Conservation (phyloP, 2,113 vertebrate genomes). For the Paramisgurnus dabryanus region DNA sequence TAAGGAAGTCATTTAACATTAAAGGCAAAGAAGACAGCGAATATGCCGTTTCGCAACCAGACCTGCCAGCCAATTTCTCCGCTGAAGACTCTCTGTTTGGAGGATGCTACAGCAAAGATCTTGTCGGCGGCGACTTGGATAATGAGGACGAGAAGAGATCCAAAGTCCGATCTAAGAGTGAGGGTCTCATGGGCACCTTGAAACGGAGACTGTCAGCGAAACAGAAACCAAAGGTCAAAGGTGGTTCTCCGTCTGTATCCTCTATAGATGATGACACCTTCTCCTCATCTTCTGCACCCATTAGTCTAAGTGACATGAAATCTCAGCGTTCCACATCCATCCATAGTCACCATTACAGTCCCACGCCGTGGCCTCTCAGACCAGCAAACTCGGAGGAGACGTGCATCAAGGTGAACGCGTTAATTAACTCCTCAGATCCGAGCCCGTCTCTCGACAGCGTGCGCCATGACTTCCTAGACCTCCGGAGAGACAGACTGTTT, state of each 20-base stretch:
- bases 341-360: conserved; percentile 94
- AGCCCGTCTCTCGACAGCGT: conserved; percentile 88
- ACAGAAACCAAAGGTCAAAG: conserved; percentile 92
- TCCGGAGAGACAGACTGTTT: conserved; percentile 84
- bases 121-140: conserved; percentile 36
- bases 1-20: conserved; percentile 96
- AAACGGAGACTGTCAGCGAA: conserved; percentile 93
- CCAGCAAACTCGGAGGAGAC: conserved; percentile 88
- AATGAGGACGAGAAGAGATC: conserved; percentile 81
- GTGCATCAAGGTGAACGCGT: conserved; percentile 88
- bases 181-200: conserved; percentile 94
- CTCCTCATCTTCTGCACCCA: conserved; percentile 88
- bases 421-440: conserved; percentile 89
- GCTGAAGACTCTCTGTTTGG: conserved; percentile 93
- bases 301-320: conserved; percentile 89
- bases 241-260: conserved; percentile 78
- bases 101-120: conserved; percentile 78
- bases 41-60: conserved; percentile 91
- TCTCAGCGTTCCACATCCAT: conserved; percentile 89
- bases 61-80: conserved; percentile 84
- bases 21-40: conserved; percentile 97
- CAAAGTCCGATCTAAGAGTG: conserved; percentile 88
- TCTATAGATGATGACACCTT: conserved; percentile 88
- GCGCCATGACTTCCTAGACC: conserved; percentile 88
- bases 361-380: conserved; percentile 93